Evolutionary conservation across 2,888 invertebrate species (phyloP).

Genomic region (Ypsolopha scabrella): DNA sequence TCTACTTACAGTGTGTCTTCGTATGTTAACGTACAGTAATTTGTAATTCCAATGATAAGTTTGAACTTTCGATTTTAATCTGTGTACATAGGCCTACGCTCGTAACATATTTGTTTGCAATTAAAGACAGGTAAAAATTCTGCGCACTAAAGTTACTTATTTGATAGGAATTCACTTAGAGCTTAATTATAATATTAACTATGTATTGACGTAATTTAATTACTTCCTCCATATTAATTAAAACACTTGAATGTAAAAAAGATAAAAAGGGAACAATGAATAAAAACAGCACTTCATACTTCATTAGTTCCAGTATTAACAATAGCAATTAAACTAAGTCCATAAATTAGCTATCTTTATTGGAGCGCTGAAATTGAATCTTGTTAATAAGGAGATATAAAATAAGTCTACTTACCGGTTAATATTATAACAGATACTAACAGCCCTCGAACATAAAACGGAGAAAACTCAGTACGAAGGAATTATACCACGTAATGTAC

Average conservation of each 20-base stretch:
- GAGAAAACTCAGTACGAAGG: constrained; percentile 13
- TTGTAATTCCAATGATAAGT: too few species aligned
- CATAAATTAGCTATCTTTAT: constrained; percentile 1
- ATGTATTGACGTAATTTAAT: background rate
- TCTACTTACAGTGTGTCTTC: too few species aligned
- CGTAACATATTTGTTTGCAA: too few species aligned
- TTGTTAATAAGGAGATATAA: background rate
- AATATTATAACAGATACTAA: background rate
- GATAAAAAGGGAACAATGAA: background rate
- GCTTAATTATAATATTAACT: background rate
- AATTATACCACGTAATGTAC: constrained; percentile 3
- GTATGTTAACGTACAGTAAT: too few species aligned
- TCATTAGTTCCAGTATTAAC: background rate
- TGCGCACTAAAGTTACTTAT: too few species aligned
- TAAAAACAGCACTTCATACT: background rate
- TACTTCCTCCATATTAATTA: background rate
- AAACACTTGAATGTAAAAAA: background rate
- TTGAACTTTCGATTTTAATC: too few species aligned
- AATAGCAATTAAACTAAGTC: constrained; percentile 1
- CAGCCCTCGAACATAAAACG: constrained; percentile 8
- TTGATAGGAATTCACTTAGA: too few species aligned
- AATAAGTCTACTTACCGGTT: background rate
- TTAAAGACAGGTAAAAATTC: too few species aligned
- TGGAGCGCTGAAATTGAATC: background rate
- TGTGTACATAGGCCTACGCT: too few species aligned